Conservation (phyloP, 2,888 invertebrate genomes). For the Nemapogon koenigi region DNA sequence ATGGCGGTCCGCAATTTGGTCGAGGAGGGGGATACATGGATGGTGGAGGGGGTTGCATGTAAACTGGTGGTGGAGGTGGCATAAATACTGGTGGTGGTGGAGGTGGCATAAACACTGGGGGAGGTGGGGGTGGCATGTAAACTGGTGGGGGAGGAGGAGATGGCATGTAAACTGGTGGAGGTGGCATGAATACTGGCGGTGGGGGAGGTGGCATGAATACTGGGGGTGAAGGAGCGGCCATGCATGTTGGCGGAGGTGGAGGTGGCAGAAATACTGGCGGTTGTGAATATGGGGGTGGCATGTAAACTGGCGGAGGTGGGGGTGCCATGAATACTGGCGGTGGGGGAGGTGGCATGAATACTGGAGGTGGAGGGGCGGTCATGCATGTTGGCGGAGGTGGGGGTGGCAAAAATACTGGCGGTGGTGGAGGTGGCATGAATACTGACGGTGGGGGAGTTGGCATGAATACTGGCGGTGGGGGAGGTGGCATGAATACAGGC, state of each 20-base stretch:
- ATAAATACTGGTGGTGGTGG: slow-evolving; percentile 7
- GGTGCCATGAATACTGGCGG: background rate
- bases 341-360: background rate
- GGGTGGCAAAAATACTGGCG: slow-evolving; percentile 13
- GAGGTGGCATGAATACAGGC: slow-evolving; percentile 9
- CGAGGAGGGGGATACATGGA: too few relatives aligned
- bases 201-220: slow-evolving; percentile 18
- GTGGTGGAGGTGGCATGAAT: slow-evolving; percentile 10
- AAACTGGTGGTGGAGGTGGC: slow-evolving; percentile 3
- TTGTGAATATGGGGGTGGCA: background rate
- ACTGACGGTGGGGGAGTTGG: slow-evolving; percentile 18
- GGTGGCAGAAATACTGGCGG: slow-evolving; percentile 16
- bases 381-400: slow-evolving; percentile 1
- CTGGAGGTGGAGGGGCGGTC: background rate
- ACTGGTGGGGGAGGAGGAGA: slow-evolving; percentile 13
- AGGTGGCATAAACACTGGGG: background rate
- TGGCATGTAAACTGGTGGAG: slow-evolving; percentile 17
- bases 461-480: slow-evolving; percentile 14
- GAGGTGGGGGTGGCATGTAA: background rate
- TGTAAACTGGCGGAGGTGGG: background rate
- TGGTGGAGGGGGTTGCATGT: slow-evolving; percentile 12
- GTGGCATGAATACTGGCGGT: slow-evolving; percentile 20
- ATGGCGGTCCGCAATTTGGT: slow-evolving; percentile 10
- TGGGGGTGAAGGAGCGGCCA: slow-evolving; percentile 8
- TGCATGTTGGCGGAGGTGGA: background rate